Evolutionary conservation across 2,797 vertebrate genomes (phyloP).

Genomic region (Craterocephalus amniculus): DNA sequence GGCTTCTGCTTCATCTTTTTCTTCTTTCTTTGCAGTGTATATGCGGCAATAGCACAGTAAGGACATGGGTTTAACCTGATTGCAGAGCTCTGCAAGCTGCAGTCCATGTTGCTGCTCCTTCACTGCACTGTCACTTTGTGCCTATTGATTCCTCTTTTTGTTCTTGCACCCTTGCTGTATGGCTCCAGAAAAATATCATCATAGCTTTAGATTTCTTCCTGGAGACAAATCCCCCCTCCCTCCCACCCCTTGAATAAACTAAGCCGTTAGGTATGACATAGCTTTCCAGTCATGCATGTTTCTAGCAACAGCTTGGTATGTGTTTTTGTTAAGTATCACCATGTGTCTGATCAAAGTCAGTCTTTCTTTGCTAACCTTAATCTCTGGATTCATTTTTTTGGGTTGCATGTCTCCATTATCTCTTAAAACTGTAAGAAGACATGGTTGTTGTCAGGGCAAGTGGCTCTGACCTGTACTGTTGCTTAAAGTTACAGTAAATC

Average conservation of each 20-base stretch:
- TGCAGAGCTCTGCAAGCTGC: no score
- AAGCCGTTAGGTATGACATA: background rate
- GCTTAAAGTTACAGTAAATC: background rate
- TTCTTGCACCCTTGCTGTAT: background rate
- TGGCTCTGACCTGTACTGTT: background rate
- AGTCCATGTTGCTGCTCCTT: background rate
- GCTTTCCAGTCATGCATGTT: background rate
- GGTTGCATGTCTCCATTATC: slow-evolving; percentile 1
- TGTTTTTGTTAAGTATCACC: slow-evolving; percentile 1
- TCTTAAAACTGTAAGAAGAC: slow-evolving; percentile 7
- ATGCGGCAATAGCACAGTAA: background rate
- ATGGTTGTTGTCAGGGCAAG: slow-evolving; percentile 5
- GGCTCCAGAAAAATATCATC: background rate
- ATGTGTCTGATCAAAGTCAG: background rate
- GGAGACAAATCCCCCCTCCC: background rate
- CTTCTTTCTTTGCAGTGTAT: background rate
- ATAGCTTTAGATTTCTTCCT: background rate
- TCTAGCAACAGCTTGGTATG: background rate
- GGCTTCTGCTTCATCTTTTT: background rate
- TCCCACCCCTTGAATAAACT: background rate
- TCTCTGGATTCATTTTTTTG: slow-evolving; percentile 2
- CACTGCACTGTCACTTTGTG: background rate
- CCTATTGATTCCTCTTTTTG: background rate
- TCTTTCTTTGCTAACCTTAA: background rate
- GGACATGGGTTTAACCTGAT: no score